These are phyloP conservation scores for Melanostigma gelatinosum DNA, from an alignment of 2,113 vertebrate genomes.

Conservation along the genomic window DNA sequence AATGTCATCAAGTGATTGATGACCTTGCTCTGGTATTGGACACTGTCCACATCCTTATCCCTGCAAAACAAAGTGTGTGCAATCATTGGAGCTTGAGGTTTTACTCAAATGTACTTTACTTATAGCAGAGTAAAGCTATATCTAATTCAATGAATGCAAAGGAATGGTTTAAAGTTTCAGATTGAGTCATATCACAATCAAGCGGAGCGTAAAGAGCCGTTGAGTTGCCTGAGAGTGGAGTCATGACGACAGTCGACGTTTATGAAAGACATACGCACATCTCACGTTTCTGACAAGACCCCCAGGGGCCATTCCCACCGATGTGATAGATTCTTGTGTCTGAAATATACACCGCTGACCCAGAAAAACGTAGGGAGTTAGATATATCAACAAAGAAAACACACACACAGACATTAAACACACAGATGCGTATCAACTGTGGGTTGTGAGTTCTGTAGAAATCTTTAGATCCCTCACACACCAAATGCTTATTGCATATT, in stretches of 20 bases:
- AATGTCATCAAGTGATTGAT: constrained; percentile 39
- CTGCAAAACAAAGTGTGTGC: background rate
- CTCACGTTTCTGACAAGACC: constrained; percentile 54
- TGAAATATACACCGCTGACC: constrained; percentile 21
- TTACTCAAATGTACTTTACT: background rate
- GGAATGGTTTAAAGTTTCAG: background rate
- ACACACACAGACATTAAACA: background rate
- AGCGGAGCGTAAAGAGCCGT: constrained; percentile 2
- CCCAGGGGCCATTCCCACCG: constrained; percentile 4
- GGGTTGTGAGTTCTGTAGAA: constrained; percentile 18
- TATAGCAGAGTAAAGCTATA: background rate
- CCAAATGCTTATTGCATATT: background rate
- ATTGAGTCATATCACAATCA: constrained; percentile 15
- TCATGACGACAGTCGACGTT: constrained; percentile 2
- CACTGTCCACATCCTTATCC: background rate
- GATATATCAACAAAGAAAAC: background rate
- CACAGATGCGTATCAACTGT: background rate
- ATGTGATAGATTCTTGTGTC: constrained; percentile 61
- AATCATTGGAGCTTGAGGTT: constrained; percentile 8
- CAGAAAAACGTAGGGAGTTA: background rate
- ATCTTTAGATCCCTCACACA: background rate
- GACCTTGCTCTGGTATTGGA: constrained; percentile 15
- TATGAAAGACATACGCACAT: constrained; percentile 37
- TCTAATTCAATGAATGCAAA: background rate
- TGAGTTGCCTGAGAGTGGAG: background rate